Conservation (phyloP, 2,113 vertebrate species). For the Abramis brama region DNA sequence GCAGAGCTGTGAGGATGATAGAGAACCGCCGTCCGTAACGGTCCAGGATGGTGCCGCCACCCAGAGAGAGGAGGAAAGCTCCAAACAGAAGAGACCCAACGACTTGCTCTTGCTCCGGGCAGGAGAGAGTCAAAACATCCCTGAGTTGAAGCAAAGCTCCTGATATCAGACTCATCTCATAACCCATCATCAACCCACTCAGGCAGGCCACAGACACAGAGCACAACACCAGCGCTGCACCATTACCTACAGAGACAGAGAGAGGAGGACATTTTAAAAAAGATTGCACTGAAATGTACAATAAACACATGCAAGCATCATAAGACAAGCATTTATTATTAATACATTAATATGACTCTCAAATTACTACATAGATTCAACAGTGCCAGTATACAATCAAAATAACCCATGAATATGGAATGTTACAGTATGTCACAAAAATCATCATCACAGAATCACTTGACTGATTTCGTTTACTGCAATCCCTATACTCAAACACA, state of each 20-base stretch:
- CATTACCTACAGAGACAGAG: slow-evolving; percentile 78
- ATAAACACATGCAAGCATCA: background rate
- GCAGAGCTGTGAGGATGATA: slow-evolving; percentile 83
- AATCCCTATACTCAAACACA: background rate
- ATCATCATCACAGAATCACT: background rate
- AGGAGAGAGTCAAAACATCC: slow-evolving; percentile 81
- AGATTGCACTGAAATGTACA: background rate
- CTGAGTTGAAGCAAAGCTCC: slow-evolving; percentile 91
- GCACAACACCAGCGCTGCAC: slow-evolving; percentile 81
- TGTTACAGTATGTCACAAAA: background rate
- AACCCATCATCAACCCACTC: slow-evolving; percentile 93
- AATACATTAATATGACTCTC: background rate
- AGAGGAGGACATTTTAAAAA: background rate
- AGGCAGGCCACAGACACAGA: slow-evolving; percentile 81
- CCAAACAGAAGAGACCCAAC: slow-evolving; percentile 91
- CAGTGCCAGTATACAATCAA: background rate
- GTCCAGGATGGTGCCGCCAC: slow-evolving; percentile 87
- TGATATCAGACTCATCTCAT: slow-evolving; percentile 91
- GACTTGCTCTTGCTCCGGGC: slow-evolving; percentile 87
- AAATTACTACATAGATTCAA: background rate
- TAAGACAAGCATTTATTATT: background rate
- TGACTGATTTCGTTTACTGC: background rate
- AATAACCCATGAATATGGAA: background rate
- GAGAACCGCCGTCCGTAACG: slow-evolving; percentile 85
- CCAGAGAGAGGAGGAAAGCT: slow-evolving; percentile 86